These are phyloP conservation scores for Neomonachus schauinslandi DNA, from an alignment of 2,113 vertebrate genomes.

Conservation along the genomic window DNA sequence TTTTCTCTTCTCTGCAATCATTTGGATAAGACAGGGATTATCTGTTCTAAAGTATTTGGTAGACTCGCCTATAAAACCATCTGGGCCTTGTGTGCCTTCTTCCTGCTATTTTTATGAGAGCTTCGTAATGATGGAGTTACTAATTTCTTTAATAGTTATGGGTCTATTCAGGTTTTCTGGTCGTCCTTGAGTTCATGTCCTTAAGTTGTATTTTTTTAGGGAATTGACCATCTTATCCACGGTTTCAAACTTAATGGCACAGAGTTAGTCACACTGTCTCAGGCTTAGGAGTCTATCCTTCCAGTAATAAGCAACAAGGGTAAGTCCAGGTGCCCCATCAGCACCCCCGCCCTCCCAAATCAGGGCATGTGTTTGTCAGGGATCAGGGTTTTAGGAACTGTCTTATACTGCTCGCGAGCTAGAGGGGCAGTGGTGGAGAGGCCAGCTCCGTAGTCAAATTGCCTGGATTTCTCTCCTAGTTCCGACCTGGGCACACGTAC, in stretches of 20 bases:
- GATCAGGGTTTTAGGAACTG: not conserved
- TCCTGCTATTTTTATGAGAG: not conserved
- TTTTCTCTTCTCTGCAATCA: not conserved
- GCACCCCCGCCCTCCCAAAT: fast-evolving
- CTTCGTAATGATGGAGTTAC: not conserved
- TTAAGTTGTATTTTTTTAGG: not conserved
- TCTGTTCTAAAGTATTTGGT: not conserved
- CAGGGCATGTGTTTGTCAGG: not conserved
- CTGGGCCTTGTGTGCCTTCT: not conserved
- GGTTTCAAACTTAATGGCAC: not conserved
- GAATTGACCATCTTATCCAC: not conserved
- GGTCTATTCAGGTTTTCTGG: not conserved
- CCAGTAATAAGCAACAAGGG: not conserved
- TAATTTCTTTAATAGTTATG: not conserved
- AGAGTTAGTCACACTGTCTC: not conserved
- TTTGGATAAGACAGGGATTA: not conserved
- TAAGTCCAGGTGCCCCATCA: not conserved
- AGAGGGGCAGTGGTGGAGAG: not conserved
- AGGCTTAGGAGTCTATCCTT: not conserved
- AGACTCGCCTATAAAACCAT: not conserved
- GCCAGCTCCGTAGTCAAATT: not conserved
- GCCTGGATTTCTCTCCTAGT: not conserved
- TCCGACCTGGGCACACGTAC: not conserved
- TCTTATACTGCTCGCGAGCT: not conserved
- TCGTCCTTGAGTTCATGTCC: not conserved